phyloP scores from a whole-genome alignment of 2,113 vertebrate species.

The Solenodon paradoxus region DNA sequence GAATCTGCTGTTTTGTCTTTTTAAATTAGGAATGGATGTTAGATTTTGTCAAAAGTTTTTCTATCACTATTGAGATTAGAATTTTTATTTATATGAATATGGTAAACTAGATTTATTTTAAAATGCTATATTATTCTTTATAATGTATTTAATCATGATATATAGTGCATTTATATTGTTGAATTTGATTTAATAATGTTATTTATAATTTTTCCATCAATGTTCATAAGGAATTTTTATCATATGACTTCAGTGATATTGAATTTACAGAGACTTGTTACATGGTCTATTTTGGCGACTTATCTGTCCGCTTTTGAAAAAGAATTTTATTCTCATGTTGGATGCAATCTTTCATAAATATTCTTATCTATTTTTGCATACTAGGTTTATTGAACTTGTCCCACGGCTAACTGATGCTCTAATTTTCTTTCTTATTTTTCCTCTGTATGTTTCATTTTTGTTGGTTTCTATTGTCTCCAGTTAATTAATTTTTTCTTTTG shows the following conservation, averaged over 20 bases:
- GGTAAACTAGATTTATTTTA: neutral
- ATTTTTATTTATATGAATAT: neutral
- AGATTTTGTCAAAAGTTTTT: neutral
- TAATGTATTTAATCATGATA: neutral
- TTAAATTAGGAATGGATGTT: neutral
- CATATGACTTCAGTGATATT: neutral
- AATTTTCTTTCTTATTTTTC: constrained; percentile 9
- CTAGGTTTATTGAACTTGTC: neutral
- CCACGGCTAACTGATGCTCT: neutral
- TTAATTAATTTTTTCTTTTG: neutral
- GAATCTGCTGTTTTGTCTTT: neutral
- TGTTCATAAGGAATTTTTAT: neutral
- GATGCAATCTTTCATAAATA: constrained; percentile 6
- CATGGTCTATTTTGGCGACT: constrained; percentile 10
- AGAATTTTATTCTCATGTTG: neutral
- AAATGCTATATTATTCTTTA: neutral
- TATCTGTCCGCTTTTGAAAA: neutral
- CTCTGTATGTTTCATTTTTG: constrained; percentile 1
- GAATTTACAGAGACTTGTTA: constrained; percentile 15
- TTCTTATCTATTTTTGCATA: neutral
- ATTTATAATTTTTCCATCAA: neutral
- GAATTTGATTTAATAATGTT: neutral
- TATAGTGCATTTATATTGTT: neutral
- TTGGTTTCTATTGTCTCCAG: neutral
- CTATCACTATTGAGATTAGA: neutral